A percentile compares a stretch with the other conserved stretches of the same genome.
phyloP scores from a whole-genome alignment of 2,113 vertebrate genomes.

The Takifugu bimaculatus region DNA sequence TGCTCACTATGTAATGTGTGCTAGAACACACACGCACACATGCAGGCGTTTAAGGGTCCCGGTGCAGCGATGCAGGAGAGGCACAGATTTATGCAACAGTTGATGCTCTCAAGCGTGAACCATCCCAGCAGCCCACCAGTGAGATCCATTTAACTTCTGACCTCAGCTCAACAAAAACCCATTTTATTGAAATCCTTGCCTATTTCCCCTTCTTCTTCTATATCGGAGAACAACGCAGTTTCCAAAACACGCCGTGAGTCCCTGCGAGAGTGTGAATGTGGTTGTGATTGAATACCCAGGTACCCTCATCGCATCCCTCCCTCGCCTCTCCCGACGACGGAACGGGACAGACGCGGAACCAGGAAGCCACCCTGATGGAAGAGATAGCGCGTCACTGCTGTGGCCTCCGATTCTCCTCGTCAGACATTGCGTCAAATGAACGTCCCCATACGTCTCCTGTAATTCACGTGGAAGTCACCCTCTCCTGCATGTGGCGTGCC shows the following conservation, averaged over 20 bases:
- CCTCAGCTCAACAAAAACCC: neutral
- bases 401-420: conserved; percentile 28
- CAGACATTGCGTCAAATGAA: conserved; percentile 30
- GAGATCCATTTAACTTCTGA: conserved; percentile 15
- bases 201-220: no score
- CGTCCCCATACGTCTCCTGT: neutral
- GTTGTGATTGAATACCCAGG: neutral
- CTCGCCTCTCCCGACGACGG: neutral
- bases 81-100: conserved; percentile 31
- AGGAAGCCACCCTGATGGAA: conserved; percentile 30
- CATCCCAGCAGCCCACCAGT: conserved; percentile 2
- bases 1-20: no score
- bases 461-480: conserved; percentile 6
- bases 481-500: neutral
- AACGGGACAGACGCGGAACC: neutral
- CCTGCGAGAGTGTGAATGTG: neutral
- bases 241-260: no score
- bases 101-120: neutral
- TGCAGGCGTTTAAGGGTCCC: conserved; percentile 12
- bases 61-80: conserved; percentile 19
- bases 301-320: neutral
- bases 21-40: neutral
- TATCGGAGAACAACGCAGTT: neutral
- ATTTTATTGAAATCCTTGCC: no score
- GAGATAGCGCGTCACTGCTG: conserved; percentile 34